Evolutionary conservation across 1,140 invertebrate genomes (phyloP), one percentile per base, ranked within the genome.

Genomic region (Andricus grossulariae): DNA sequence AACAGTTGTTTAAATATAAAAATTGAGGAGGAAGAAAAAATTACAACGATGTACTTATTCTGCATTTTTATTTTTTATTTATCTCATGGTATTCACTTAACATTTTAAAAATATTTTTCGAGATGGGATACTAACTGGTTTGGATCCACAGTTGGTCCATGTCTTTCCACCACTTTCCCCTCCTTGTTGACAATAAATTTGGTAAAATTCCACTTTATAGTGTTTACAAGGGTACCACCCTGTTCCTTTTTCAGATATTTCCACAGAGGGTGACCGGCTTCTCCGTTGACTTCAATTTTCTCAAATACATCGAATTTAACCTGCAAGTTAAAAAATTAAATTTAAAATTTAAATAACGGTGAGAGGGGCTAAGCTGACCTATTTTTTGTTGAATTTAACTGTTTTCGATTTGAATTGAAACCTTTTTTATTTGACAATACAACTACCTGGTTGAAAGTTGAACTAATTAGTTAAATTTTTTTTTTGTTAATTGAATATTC

Each of bases 161-260:
- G 97, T 81, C 98, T 92, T 85, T 97, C 96, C 0, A 99, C 95
- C 0, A 97, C 97, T 72, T 96, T 92, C 8, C 98, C 98, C 50
- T 98, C 92, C 88, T 95, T 97, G 90, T 99, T 94, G 15, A 99
- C 93, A 73, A 99, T 94, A 90, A 99, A 99, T 88, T 99, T 99
- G 16, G 97, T 97, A 84, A 99, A 99, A 91, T 99, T 99, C 98
- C 98, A 99, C 88, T 99, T 99, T 83, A 99, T 98, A 74, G 95
- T 95, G 88, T 93, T 94, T 54, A 94, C 94, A 10, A 97, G 83
- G 15, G 93, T 93, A 1, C 96, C 96, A 18, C 94, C 93, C 87
- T 97, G 94, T 81, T 96, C 97, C 73, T 95, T 91, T 92, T 99
- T 98, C 86, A 99, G 92, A 85, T 95, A 99, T 75, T 96, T 95